Base-by-base conservation (phyloP, 1,140 invertebrate species). In the Drosophila mayri region DNA sequence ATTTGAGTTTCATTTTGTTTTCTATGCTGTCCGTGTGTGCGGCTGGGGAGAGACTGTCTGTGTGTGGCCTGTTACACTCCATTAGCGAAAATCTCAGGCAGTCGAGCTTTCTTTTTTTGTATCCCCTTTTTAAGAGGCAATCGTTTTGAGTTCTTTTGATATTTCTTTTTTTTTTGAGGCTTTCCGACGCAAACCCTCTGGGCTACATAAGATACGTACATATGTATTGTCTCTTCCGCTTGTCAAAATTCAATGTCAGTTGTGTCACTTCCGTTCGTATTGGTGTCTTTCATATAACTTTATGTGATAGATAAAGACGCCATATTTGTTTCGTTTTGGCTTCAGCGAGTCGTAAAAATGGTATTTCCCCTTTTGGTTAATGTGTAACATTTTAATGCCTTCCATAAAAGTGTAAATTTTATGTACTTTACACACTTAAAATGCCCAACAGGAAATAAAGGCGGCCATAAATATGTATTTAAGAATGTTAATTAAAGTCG, bases 1-100 rank as follows among this genome's bases (percentile, higher is more conserved):
- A 87, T 92, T 92, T 91, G 85, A 91, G 85, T 90, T 90, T 79
- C 85, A 79, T 91, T 91, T 91, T 90, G 76, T 76, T 81, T 81
- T 72, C 64, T 38, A 49, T 58, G 71, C 52, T 61, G 30, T 55
- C 47, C 20, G 18, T 40, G 46, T 70, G 57, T 65, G 50, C 35
- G 35, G 60, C 22, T 37, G 59, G 25, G 60, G 25, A 38, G 47
- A 41, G 54, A 66, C 41, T 60, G 30, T 74, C 32, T 77, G 54
- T 85, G 58, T 78, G 81, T 86, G 73, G 65, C 60, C 73, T 60
- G 81, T 87, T 86, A 87, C 80, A 82, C 88, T 85, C 85, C 86
- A 90, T 90, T 90, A 90, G 84, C 84, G 81, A 63, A 62, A 73
- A 74, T 81, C 83, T 79, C 76, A 67, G 68, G 70, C 80, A 67